Evolutionary conservation across 2,888 invertebrate species (phyloP).

Genomic region (Capitulum mitella): DNA sequence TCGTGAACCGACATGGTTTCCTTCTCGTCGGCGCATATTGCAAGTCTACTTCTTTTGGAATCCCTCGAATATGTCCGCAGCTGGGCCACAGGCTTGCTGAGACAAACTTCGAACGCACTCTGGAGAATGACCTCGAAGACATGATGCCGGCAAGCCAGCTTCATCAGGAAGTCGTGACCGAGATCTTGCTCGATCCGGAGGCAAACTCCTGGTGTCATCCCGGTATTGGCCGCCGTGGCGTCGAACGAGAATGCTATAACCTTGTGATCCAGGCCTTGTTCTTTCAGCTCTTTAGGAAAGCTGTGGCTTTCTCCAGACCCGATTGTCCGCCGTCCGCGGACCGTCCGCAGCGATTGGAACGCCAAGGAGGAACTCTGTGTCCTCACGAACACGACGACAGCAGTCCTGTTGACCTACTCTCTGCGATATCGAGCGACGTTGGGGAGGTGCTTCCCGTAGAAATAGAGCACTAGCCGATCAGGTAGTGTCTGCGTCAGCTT

Average conservation of each 20-base stretch:
- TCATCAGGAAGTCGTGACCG: too few relatives aligned
- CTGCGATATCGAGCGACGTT: background rate
- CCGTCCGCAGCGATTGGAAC: background rate
- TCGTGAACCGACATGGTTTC: background rate
- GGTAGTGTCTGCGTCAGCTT: background rate
- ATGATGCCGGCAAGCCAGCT: too few relatives aligned
- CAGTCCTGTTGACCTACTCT: background rate
- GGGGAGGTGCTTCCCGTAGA: background rate
- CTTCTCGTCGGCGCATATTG: background rate
- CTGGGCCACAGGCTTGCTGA: too few relatives aligned
- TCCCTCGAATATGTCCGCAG: background rate
- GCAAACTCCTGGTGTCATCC: too few relatives aligned
- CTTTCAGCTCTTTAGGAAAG: background rate
- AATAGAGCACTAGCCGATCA: background rate
- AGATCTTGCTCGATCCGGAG: too few relatives aligned
- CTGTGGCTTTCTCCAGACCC: background rate
- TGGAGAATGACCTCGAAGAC: too few relatives aligned
- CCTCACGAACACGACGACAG: background rate
- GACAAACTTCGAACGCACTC: too few relatives aligned
- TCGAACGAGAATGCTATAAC: too few relatives aligned
- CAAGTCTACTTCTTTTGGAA: background rate
- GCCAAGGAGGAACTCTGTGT: background rate
- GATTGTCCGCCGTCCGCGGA: too few relatives aligned
- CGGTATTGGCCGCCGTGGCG: too few relatives aligned
- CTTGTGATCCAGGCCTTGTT: background rate